phyloP scores from a whole-genome alignment of 2,888 invertebrate species.

The Gasteruption jaculator region DNA sequence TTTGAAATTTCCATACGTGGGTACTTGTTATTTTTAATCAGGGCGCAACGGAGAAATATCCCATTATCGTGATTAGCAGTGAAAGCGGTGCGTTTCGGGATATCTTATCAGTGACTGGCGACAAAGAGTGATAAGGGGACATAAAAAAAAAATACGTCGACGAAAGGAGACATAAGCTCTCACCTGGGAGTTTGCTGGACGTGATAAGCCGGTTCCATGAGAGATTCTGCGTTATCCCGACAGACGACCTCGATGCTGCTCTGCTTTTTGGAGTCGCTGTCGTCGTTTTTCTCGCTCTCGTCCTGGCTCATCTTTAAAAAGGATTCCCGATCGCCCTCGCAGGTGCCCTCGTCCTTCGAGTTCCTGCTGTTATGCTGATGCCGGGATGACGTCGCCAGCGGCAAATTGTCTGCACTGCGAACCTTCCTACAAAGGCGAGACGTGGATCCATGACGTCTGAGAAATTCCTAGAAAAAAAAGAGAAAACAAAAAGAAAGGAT shows the following conservation, averaged over 20 bases:
- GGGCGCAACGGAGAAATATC: too few relatives aligned
- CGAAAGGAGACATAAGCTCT: conserved; percentile 5
- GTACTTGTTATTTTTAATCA: too few relatives aligned
- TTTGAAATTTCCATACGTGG: too few relatives aligned
- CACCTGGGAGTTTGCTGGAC: conserved; percentile 39
- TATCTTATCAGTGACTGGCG: conserved; percentile 5
- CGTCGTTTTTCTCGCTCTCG: conserved; percentile 38
- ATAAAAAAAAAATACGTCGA: conserved; percentile 4
- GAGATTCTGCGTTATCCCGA: conserved; percentile 35
- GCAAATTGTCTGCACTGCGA: conserved; percentile 68
- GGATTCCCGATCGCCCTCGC: conserved; percentile 41
- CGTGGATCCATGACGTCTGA: conserved; percentile 74
- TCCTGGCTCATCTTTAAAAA: conserved; percentile 38
- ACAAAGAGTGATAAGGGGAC: background rate
- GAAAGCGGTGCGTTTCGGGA: too few relatives aligned
- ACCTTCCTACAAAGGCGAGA: conserved; percentile 77
- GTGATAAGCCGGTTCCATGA: conserved; percentile 28
- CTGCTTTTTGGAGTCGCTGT: conserved; percentile 34
- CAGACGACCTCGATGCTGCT: conserved; percentile 38
- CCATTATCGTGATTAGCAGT: too few relatives aligned
- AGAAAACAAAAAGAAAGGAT: too few relatives aligned
- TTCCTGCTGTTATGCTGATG: conserved; percentile 31
- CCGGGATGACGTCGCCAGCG: conserved; percentile 48
- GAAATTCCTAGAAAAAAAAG: conserved; percentile 57
- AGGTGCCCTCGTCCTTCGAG: conserved; percentile 30